Evolutionary conservation across 92 coral and sea anemone genomes (phyloP).

Genomic region (Palythoa grandiflora): DNA sequence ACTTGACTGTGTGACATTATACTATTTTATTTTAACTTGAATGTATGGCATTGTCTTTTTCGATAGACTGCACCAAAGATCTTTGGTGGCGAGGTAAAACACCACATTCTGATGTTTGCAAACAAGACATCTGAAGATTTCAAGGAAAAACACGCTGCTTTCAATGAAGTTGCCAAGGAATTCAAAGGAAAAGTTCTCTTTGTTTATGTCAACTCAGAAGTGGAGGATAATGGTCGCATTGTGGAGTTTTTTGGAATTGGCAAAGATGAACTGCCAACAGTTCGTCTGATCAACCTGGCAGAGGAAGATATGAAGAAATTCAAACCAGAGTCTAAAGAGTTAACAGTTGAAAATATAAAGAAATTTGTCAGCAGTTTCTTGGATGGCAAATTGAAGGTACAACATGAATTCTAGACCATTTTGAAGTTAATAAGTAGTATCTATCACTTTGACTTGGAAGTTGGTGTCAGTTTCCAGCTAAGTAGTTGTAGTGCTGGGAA

Average conservation of each 20-base stretch:
- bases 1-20: no score
- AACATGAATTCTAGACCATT: background rate
- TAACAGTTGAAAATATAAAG: conserved; percentile 75
- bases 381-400: conserved; percentile 92
- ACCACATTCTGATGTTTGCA: conserved; percentile 86
- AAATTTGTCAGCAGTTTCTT: conserved; percentile 83
- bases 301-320: conserved; percentile 97
- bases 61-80: conserved; percentile 97
- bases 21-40: no score
- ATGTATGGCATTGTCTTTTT: background rate
- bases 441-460: no score
- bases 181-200: conserved; percentile 97
- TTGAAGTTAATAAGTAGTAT: no score
- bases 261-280: conserved; percentile 86
- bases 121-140: conserved; percentile 84
- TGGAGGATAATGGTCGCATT: conserved; percentile 96
- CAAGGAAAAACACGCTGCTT: conserved; percentile 76
- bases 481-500: no score
- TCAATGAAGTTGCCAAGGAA: conserved; percentile 87
- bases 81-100: conserved; percentile 96
- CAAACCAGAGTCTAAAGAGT: conserved; percentile 84
- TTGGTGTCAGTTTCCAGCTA: no score
- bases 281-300: conserved; percentile 96
- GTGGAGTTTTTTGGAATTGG: conserved; percentile 96
- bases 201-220: conserved; percentile 88